Percentiles rank a stretch among this genome's conserved stretches.
Evolutionary conservation across 2,797 vertebrate species (phyloP).

Genomic region (Epinephelus coioides): DNA sequence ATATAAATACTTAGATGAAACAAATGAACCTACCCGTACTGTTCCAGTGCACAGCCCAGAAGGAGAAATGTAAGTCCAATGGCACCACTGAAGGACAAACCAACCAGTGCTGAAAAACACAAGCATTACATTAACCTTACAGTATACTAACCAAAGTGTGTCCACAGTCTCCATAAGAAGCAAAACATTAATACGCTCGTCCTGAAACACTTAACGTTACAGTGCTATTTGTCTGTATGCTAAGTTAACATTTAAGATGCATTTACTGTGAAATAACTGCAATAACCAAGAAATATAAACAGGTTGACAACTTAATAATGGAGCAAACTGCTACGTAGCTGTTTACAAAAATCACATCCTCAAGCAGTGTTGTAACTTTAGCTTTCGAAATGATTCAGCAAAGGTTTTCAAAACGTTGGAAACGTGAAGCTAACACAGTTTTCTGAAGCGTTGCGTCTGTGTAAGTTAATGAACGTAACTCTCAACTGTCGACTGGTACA

Average conservation of each 20-base stretch:
- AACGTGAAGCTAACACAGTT: conserved; percentile 29
- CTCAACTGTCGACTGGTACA: accelerated
- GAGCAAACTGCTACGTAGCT: accelerated
- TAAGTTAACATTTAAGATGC: background rate
- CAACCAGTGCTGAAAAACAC: conserved; percentile 90
- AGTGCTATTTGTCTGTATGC: background rate
- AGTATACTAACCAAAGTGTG: background rate
- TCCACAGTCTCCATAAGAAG: background rate
- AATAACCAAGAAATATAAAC: accelerated
- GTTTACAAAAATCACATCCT: background rate
- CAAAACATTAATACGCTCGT: background rate
- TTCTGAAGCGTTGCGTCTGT: background rate
- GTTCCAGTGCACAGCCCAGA: conserved; percentile 93
- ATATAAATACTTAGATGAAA: background rate
- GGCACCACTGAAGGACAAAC: conserved; percentile 94
- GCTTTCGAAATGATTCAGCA: conserved; percentile 37
- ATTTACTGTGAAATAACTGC: background rate
- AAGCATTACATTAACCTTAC: background rate
- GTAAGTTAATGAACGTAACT: background rate
- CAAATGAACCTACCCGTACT: conserved; percentile 88
- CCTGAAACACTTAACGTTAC: background rate
- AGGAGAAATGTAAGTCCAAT: conserved; percentile 96
- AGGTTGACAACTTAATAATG: no score
- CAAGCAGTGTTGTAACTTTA: background rate
- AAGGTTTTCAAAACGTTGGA: background rate